Conservation (phyloP, 1,140 invertebrate species). For the Medauroidea extradentata region DNA sequence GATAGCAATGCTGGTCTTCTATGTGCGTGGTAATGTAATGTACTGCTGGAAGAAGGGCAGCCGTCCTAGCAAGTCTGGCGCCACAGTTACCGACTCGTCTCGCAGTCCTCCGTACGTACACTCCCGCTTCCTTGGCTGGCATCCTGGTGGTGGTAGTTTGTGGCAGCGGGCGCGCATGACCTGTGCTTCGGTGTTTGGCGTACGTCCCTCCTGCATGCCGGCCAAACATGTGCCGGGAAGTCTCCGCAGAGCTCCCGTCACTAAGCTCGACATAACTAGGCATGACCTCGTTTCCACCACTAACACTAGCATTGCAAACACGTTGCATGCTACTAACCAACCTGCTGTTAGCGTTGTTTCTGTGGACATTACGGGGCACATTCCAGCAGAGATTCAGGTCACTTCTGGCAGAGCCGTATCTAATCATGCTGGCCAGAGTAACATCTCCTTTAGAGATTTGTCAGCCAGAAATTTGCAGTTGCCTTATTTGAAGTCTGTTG, state of each 20-base stretch:
- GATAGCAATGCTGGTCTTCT: conserved; percentile 58
- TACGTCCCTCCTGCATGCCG: no score
- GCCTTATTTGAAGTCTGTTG: no score
- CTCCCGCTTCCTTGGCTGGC: not conserved
- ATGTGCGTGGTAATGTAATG: conserved; percentile 56
- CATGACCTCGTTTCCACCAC: conserved; percentile 65
- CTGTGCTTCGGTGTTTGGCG: not conserved
- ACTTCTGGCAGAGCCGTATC: no score
- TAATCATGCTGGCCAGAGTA: no score
- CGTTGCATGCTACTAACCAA: not conserved
- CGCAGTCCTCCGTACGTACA: conserved; percentile 3
- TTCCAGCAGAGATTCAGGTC: no score
- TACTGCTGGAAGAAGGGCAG: conserved; percentile 55
- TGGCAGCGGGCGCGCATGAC: no score
- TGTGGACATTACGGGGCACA: no score
- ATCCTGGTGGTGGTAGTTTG: no score
- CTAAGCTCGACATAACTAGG: conserved; percentile 58
- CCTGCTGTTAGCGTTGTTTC: no score
- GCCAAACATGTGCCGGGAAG: no score
- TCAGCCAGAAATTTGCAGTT: no score
- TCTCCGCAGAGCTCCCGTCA: not conserved
- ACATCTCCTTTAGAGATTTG: no score
- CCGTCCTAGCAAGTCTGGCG: not conserved
- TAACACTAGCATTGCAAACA: conserved; percentile 54
- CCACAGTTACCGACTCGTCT: not conserved